phyloP scores from a whole-genome alignment of 2,113 vertebrate species.

The Ramphastos sulfuratus region DNA sequence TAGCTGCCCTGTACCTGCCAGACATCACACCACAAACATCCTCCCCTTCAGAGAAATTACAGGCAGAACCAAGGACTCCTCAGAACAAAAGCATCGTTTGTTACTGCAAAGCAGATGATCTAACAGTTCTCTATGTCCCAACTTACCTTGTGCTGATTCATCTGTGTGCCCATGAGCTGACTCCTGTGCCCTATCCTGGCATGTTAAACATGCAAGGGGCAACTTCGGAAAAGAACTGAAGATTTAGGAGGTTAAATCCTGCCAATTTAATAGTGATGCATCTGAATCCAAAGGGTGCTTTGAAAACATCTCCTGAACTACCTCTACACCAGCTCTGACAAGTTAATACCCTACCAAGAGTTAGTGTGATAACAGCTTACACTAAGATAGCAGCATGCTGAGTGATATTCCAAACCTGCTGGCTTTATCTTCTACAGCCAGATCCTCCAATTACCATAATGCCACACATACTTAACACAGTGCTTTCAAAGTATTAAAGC shows the following conservation, averaged over 20 bases:
- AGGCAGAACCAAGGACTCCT: neutral
- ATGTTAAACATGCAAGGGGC: neutral
- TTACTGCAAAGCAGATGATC: neutral
- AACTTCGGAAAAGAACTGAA: neutral
- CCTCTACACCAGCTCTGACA: slow-evolving; percentile 41
- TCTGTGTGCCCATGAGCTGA: neutral
- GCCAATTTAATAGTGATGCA: neutral
- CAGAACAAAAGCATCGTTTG: neutral
- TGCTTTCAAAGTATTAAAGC: slow-evolving; percentile 46
- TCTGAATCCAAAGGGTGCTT: slow-evolving; percentile 39
- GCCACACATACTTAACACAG: neutral
- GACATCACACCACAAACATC: neutral
- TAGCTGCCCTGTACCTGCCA: neutral
- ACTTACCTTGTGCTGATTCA: neutral
- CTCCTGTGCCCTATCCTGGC: neutral
- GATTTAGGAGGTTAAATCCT: slow-evolving; percentile 35
- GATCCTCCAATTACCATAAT: slow-evolving; percentile 59
- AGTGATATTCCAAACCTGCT: slow-evolving; percentile 41
- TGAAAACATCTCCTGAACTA: slow-evolving; percentile 19
- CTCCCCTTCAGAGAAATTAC: neutral
- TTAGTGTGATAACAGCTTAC: slow-evolving; percentile 29
- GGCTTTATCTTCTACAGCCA: slow-evolving; percentile 52
- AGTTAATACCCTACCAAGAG: slow-evolving; percentile 46
- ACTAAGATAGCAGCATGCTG: slow-evolving; percentile 9
- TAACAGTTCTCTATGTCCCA: neutral